A percentile compares a stretch with the other conserved stretches of the same genome.
Conservation (phyloP, 2,113 vertebrate species). For the Marmota monax region DNA sequence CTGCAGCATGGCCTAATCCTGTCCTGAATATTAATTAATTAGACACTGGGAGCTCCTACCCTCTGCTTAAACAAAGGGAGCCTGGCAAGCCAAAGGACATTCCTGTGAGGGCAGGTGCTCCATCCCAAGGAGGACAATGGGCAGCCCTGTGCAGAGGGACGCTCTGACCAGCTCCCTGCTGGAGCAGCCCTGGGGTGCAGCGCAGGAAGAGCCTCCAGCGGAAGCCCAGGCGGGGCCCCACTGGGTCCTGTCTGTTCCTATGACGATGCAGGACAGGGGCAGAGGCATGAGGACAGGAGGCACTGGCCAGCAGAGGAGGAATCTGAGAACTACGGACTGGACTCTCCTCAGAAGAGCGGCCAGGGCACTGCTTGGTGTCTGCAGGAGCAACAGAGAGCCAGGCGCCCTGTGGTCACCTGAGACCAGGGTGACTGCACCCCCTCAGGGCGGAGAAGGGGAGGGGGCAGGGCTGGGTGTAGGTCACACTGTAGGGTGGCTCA, state of each 20-base stretch:
- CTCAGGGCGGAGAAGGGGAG: not conserved
- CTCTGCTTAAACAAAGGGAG: not conserved
- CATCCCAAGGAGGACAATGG: not conserved
- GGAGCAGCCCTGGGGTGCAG: rapidly evolving
- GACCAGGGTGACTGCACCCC: not conserved
- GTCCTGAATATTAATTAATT: not conserved
- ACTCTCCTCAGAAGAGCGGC: not conserved
- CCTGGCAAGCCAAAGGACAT: too few species aligned
- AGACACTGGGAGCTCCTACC: not conserved
- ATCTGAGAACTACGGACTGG: not conserved
- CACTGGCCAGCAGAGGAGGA: not conserved
- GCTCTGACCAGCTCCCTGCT: rapidly evolving
- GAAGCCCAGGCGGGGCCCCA: rapidly evolving
- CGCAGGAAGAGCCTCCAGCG: not conserved
- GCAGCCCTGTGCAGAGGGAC: not conserved
- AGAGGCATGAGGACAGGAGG: not conserved
- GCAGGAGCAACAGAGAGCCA: not conserved
- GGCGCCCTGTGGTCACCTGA: rapidly evolving
- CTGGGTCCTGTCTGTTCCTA: rapidly evolving
- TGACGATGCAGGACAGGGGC: not conserved
- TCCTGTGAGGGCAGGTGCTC: not conserved
- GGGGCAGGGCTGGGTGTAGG: not conserved
- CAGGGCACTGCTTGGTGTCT: not conserved
- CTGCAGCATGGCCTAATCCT: not conserved
- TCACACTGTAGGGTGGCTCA: not conserved